phyloP scores from a whole-genome alignment of 2,888 invertebrate species.

The Rhaphigaster nebulosa region DNA sequence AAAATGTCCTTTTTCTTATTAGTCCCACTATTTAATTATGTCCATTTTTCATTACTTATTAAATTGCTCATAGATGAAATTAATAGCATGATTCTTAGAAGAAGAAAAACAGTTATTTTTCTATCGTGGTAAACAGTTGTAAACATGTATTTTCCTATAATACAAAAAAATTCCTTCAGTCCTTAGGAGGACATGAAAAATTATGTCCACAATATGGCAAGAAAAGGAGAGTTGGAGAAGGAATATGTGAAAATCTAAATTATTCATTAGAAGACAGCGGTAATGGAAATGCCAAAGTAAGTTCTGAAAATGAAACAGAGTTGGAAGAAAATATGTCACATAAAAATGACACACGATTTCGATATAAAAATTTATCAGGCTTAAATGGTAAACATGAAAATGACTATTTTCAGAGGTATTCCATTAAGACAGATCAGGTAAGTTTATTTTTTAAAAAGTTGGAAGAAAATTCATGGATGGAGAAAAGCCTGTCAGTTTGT shows the following conservation, averaged over 20 bases:
- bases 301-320: not conserved
- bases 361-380: not conserved
- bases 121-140: not conserved
- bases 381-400: not conserved
- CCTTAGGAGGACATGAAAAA: slow-evolving; percentile 43
- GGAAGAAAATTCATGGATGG: slow-evolving; percentile 41
- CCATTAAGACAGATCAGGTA: not conserved
- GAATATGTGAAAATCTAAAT: not conserved
- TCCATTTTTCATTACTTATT: not conserved
- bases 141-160: slow-evolving; percentile 20
- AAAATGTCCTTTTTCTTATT: not conserved
- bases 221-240: slow-evolving; percentile 4
- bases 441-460: not conserved
- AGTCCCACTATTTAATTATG: not conserved
- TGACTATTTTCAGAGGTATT: not conserved
- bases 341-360: not conserved
- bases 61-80: not conserved
- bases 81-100: not conserved
- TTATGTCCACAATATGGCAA: slow-evolving; percentile 4
- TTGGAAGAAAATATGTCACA: not conserved
- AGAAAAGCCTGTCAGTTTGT: slow-evolving; percentile 45
- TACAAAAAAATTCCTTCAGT: slow-evolving; percentile 48
- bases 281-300: not conserved
- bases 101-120: not conserved
- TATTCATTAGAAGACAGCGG: not conserved